Conservation (phyloP, 2,113 vertebrate species). For the Dicerorhinus sumatrensis region DNA sequence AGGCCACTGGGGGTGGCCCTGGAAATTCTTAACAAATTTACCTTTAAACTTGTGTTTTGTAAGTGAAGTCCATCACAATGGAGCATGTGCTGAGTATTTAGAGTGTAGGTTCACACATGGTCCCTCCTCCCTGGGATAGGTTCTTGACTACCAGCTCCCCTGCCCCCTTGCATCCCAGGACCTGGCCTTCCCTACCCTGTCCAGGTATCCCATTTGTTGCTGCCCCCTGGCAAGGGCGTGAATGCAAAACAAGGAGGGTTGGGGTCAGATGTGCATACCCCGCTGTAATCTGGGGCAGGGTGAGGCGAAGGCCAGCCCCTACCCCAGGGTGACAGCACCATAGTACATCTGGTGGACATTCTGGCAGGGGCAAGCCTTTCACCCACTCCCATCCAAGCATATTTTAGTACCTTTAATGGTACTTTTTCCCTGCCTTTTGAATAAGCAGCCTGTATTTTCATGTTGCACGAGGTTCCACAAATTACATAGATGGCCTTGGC, state of each 20-base stretch:
- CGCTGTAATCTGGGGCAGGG: neutral
- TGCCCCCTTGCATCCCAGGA: no score
- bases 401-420: neutral
- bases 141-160: neutral
- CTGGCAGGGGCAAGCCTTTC: neutral
- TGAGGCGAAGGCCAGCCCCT: accelerated
- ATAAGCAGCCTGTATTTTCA: neutral
- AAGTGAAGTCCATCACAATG: neutral
- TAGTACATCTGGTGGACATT: neutral
- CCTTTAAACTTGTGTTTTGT: neutral
- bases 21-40: neutral
- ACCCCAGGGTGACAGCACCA: neutral
- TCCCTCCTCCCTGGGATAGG: no score
- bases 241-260: neutral
- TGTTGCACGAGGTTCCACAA: neutral
- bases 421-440: neutral
- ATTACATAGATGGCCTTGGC: no score
- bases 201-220: neutral
- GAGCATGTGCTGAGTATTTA: no score
- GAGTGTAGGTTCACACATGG: neutral
- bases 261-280: neutral
- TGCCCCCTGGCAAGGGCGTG: neutral
- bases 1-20: no score
- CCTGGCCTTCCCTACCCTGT: neutral
- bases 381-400: neutral